These are phyloP conservation scores for Typhlichthys subterraneus DNA, from an alignment of 2,797 vertebrate genomes.

Conservation along the genomic window DNA sequence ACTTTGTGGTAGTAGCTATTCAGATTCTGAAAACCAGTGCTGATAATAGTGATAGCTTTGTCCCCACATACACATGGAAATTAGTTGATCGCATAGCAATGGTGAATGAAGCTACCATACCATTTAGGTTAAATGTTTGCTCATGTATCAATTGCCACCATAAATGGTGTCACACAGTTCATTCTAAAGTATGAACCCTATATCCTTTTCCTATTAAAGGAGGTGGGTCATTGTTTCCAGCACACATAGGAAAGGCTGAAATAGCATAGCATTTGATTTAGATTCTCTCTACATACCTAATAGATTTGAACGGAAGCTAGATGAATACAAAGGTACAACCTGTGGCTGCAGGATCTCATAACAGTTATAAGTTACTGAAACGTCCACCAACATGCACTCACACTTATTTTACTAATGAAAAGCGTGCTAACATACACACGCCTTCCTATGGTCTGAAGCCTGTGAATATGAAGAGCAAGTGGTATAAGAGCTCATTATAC, in stretches of 20 bases:
- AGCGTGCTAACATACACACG: conserved; percentile 5
- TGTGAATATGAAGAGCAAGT: conserved; percentile 43
- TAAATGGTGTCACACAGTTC: conserved; percentile 13
- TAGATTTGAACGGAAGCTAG: conserved; percentile 23
- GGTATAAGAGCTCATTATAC: conserved; percentile 22
- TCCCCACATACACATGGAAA: not conserved
- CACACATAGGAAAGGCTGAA: conserved; percentile 55
- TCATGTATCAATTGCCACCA: conserved; percentile 2
- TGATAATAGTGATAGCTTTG: too few relatives aligned
- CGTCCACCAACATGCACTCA: conserved; percentile 12
- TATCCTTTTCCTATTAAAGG: conserved; percentile 47
- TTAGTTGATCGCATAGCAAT: not conserved
- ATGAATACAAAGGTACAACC: conserved; percentile 35
- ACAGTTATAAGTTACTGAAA: conserved; percentile 22
- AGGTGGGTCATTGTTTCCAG: conserved; percentile 55
- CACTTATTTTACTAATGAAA: conserved; percentile 5
- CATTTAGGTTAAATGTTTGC: not conserved
- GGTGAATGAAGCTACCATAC: not conserved
- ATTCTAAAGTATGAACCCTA: conserved; percentile 17
- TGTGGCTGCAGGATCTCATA: conserved; percentile 26
- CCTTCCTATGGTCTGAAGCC: conserved; percentile 6
- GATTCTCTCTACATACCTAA: conserved; percentile 30
- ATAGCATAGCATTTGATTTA: conserved; percentile 65
- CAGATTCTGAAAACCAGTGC: too few relatives aligned
- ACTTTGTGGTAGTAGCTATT: too few relatives aligned